Base-by-base conservation (phyloP, 2,888 invertebrate species). In the Tanypteryx hageni region DNA sequence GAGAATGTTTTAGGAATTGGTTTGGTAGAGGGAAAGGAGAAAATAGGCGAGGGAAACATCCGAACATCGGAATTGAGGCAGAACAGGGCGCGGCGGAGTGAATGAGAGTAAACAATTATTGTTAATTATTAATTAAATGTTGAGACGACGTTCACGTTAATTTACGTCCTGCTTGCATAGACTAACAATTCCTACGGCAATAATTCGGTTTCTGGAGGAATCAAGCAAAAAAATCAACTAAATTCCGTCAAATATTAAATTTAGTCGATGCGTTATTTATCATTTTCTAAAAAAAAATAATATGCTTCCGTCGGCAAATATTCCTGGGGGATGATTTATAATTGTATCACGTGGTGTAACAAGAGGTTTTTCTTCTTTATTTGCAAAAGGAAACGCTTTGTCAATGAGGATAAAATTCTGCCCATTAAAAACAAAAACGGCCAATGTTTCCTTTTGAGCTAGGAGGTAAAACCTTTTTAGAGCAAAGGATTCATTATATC, bases 121-220 rank as follows among this genome's bases (percentile, higher is more conserved):
- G 68, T 89, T 89, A 89, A 89, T 89, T 89, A 89, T 89, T 89
- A 89, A 89, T 89, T 89, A 89, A 89, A 89, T 89, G 61, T 89
- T 89, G 64, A 61, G 76, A 76, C 27, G 76, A 27, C 22, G 22
- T 27, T 76, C 18, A 76, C 76, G 76, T 22, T 22, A 22, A 76
- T 76, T 76, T 76, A 22, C 27, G 27, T 22, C 13, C 76, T 22
- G 22, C 68, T 68, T 68, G 27, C 27, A 76, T 5, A 3, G 76
- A 13, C 10, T 22, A 4, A 10, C 22, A 14, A 22, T 22, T 22
- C 27, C 14, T n/a, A 7, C 68, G 68, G 27, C 76, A 76, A 76
- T 76, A 76, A 76, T 27, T 76, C 22, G 13, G 76, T 27, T 7
- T 44, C 44, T 44, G 44, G 44, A 44, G 44, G 44, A 44, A 44